phyloP scores from a whole-genome alignment of 2,888 invertebrate species.

The Chironomus tentans region DNA sequence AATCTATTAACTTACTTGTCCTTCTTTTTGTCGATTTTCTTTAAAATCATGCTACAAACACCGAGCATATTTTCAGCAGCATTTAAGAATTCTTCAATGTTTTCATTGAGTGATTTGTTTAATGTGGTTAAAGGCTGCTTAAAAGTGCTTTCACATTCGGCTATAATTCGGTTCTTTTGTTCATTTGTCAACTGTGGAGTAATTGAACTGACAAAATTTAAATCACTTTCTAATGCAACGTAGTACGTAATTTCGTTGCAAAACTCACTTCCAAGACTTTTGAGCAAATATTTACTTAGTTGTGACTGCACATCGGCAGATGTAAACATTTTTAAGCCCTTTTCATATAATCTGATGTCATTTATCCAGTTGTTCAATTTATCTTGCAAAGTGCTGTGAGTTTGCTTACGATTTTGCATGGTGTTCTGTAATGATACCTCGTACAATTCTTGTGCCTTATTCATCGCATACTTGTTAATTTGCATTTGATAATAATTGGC shows the following conservation, averaged over 20 bases:
- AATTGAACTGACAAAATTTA: constrained; percentile 50
- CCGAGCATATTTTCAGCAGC: constrained; percentile 63
- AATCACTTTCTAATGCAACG: constrained; percentile 63
- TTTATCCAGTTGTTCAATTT: constrained; percentile 66
- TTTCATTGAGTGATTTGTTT: constrained; percentile 58
- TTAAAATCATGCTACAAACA: constrained; percentile 68
- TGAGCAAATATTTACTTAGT: constrained; percentile 73
- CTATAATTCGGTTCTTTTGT: constrained; percentile 60
- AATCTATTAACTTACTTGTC: constrained; percentile 45
- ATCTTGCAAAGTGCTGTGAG: constrained; percentile 72
- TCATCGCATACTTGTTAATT: constrained; percentile 48
- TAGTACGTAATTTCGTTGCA: constrained; percentile 69
- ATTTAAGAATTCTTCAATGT: constrained; percentile 69
- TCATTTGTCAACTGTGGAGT: constrained; percentile 48
- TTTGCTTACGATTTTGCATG: constrained; percentile 61
- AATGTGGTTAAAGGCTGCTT: constrained; percentile 56
- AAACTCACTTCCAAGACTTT: constrained; percentile 74
- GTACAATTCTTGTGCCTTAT: constrained; percentile 62
- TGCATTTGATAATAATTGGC: constrained; percentile 60
- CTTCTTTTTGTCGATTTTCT: constrained; percentile 85
- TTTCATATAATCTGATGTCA: constrained; percentile 70
- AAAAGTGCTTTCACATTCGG: constrained; percentile 53
- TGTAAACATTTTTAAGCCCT: constrained; percentile 59
- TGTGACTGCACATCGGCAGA: constrained; percentile 52
- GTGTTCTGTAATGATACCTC: constrained; percentile 64